phyloP scores from a whole-genome alignment of 2,797 vertebrate species.

The Heterohyrax brucei region DNA sequence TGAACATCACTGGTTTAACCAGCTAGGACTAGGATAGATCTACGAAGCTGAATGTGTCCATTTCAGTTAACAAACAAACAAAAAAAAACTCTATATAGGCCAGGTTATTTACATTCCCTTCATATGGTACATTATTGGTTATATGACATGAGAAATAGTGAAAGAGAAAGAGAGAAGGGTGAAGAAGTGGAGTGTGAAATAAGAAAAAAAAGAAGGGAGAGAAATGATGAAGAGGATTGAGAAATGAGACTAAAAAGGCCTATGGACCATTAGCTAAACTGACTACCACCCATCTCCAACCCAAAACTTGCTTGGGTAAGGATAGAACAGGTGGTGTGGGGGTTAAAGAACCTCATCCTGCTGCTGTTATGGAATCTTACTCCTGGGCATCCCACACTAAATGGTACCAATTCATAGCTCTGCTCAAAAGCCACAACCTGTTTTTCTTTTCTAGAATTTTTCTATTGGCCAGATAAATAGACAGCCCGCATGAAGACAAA shows the following conservation, averaged over 20 bases:
- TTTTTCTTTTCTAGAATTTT: conserved; percentile 75
- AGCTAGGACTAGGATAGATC: background rate
- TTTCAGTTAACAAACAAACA: background rate
- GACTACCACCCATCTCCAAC: rapidly evolving
- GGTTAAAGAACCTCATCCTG: background rate
- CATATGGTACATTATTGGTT: background rate
- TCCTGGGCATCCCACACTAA: conserved; percentile 60
- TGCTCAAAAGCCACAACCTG: conserved; percentile 70
- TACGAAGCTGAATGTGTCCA: background rate
- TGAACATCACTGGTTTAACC: background rate
- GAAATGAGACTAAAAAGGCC: background rate
- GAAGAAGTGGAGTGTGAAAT: background rate
- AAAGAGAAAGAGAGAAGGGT: background rate
- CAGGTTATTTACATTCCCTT: background rate
- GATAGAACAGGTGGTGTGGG: background rate
- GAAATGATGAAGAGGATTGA: background rate
- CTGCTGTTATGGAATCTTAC: conserved; percentile 4
- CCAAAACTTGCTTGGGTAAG: background rate
- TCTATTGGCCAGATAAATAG: conserved; percentile 67
- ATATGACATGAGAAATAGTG: background rate
- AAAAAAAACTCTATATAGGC: background rate
- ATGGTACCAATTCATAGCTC: conserved; percentile 65
- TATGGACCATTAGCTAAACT: background rate
- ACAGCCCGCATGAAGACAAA: conserved; percentile 63
- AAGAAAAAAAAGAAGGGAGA: background rate